Evolutionary conservation across 1,140 invertebrate genomes (phyloP).

Genomic region (Danaus plexippus): DNA sequence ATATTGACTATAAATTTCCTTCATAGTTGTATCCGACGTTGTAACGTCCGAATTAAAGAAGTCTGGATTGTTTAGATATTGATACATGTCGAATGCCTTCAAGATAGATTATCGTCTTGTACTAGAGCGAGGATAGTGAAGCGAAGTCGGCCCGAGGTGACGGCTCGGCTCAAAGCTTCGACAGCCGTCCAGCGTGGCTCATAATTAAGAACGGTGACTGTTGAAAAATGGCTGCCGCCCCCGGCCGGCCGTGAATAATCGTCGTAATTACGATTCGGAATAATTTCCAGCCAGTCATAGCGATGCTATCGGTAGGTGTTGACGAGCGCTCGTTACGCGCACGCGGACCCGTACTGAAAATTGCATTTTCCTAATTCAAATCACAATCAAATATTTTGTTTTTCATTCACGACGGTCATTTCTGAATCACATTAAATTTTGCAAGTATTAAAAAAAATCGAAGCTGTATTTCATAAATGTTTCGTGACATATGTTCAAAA

Average conservation of each 20-base stretch:
- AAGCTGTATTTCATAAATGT: constrained; percentile 7
- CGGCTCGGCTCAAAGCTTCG: constrained; percentile 68
- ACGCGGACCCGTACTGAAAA: constrained; percentile 50
- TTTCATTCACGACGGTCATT: too few species aligned
- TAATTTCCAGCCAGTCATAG: constrained; percentile 72
- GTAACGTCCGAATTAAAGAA: too few species aligned
- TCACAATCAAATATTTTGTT: constrained; percentile 5
- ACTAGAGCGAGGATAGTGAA: constrained; percentile 31
- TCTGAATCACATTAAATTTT: too few species aligned
- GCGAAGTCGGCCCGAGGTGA: constrained; percentile 60
- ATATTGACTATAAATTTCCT: too few species aligned
- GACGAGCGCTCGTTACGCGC: constrained; percentile 67
- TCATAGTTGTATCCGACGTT: too few species aligned
- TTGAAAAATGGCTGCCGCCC: constrained; percentile 71
- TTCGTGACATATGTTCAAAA: constrained; percentile 1
- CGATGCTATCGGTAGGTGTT: constrained; percentile 69
- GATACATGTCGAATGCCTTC: constrained; percentile 23
- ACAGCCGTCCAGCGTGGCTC: constrained; percentile 65
- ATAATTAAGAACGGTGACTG: constrained; percentile 72
- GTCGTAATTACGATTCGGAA: constrained; percentile 71
- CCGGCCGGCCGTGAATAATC: constrained; percentile 71
- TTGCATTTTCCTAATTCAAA: constrained; percentile 43
- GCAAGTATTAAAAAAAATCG: too few species aligned
- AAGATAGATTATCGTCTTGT: constrained; percentile 22
- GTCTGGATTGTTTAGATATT: neutral